Conservation (phyloP, 2,797 vertebrate species). For the Sparus aurata region DNA sequence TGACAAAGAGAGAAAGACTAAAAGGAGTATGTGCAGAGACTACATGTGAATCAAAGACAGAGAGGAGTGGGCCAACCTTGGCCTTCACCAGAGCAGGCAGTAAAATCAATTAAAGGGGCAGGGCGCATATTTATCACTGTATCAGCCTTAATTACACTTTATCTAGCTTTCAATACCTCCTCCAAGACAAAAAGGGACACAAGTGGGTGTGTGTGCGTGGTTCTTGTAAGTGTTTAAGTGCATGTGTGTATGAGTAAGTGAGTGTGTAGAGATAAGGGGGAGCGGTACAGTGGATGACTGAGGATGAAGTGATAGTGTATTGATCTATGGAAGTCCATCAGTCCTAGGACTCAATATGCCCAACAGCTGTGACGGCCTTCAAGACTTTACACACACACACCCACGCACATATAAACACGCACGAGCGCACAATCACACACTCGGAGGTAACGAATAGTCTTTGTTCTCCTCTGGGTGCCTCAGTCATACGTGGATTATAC, state of each 20-base stretch:
- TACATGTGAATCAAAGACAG: slow-evolving; percentile 16
- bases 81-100: slow-evolving; percentile 50
- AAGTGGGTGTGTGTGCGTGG: slow-evolving; percentile 28
- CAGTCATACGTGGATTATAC: background rate
- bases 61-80: slow-evolving; percentile 47
- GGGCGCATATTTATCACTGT: slow-evolving; percentile 70
- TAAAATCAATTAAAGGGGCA: slow-evolving; percentile 72
- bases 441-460: background rate
- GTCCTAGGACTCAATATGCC: slow-evolving; percentile 50
- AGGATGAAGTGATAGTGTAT: slow-evolving; percentile 74
- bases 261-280: slow-evolving; percentile 25
- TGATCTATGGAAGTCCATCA: slow-evolving; percentile 73
- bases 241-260: background rate
- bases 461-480: background rate
- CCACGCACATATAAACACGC: background rate
- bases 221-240: slow-evolving; percentile 10
- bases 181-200: slow-evolving; percentile 39
- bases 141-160: slow-evolving; percentile 72
- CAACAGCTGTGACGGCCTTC: slow-evolving; percentile 58
- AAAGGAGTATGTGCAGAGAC: background rate
- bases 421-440: background rate
- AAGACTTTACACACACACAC: background rate
- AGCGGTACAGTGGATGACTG: slow-evolving; percentile 48
- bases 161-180: slow-evolving; percentile 73
- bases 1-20: slow-evolving; percentile 15